Evolutionary conservation across 1,140 invertebrate species (phyloP).

Genomic region (Danaus melanippus): DNA sequence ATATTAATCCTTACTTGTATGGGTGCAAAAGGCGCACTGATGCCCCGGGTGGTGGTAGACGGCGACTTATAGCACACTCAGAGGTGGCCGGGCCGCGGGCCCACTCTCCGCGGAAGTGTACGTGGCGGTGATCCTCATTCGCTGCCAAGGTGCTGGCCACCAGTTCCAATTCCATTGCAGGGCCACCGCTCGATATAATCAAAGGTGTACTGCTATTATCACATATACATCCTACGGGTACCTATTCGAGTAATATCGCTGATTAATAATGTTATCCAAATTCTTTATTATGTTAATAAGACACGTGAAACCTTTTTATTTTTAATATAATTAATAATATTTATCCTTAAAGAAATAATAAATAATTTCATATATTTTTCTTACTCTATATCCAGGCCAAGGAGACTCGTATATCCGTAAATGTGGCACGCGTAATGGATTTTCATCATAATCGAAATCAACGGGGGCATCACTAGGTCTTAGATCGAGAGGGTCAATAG

Average conservation of each 20-base stretch:
- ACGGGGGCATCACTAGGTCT: conserved; percentile 26
- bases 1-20: conserved; percentile 53
- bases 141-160: conserved; percentile 70
- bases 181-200: conserved; percentile 29
- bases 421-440: conserved; percentile 43
- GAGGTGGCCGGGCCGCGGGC: conserved; percentile 52
- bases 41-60: conserved; percentile 76
- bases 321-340: not conserved
- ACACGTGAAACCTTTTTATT: no score
- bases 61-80: conserved; percentile 36
- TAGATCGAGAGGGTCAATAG: conserved; percentile 27
- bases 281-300: no score
- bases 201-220: conserved; percentile 71
- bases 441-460: conserved; percentile 44
- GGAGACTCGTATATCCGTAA: conserved; percentile 51
- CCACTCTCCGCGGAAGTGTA: conserved; percentile 80
- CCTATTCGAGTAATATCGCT: conserved; percentile 23
- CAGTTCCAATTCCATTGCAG: conserved; percentile 63
- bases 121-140: conserved; percentile 79
- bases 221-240: conserved; percentile 79
- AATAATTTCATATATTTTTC: conserved; percentile 5
- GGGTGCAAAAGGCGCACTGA: conserved; percentile 74
- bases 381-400: conserved; percentile 55
- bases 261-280: no score
- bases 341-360: not conserved